Conservation (phyloP, 2,888 invertebrate species). For the Megaustenia siamemsis region DNA sequence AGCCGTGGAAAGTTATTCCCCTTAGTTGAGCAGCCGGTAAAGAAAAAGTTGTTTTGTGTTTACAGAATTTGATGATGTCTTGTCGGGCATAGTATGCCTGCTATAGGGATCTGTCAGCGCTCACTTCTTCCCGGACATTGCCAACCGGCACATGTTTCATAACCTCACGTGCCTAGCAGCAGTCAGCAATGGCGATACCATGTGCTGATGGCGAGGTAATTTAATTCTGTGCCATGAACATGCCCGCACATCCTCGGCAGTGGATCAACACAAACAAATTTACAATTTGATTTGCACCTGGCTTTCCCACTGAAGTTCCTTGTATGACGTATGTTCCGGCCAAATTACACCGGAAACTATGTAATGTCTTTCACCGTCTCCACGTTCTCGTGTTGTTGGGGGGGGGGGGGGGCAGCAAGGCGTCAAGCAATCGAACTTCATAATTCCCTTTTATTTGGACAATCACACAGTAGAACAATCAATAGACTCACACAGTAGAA, state of each 20-base stretch:
- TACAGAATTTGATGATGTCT: constrained; percentile 33
- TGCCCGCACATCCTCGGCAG: constrained; percentile 5
- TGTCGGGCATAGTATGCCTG: constrained; percentile 34
- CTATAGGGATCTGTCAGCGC: constrained; percentile 21
- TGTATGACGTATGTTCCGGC: background rate
- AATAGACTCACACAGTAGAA: no score
- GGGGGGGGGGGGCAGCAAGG: no score
- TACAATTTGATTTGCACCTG: constrained; percentile 27
- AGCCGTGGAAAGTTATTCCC: constrained; percentile 37
- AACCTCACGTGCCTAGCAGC: background rate
- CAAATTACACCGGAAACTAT: no score
- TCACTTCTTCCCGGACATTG: constrained; percentile 24
- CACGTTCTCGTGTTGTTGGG: no score
- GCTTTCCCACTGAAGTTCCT: background rate
- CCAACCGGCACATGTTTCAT: constrained; percentile 7
- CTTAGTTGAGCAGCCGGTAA: constrained; percentile 31
- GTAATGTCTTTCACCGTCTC: no score
- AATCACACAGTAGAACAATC: no score
- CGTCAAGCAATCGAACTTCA: no score
- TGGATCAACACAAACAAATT: constrained; percentile 39
- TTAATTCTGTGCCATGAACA: constrained; percentile 22
- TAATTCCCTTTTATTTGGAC: no score
- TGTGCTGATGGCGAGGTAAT: constrained; percentile 16
- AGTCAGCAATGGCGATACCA: constrained; percentile 14
- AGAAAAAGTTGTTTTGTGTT: constrained; percentile 44